Percentiles rank a stretch among this genome's conserved stretches.
Conservation (phyloP, 2,113 vertebrate species). For the Ascaphus truei region DNA sequence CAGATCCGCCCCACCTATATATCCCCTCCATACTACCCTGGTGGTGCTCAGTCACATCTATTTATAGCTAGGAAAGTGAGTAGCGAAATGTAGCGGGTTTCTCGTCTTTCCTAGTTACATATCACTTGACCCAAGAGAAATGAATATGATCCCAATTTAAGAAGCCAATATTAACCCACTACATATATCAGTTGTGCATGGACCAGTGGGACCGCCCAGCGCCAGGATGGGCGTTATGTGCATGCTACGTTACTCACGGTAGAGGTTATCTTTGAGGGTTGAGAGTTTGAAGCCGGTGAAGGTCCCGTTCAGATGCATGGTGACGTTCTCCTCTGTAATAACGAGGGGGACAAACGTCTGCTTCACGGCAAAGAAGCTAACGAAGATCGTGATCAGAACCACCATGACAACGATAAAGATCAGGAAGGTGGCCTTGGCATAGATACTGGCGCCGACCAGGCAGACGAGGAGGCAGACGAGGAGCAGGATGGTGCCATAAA, state of each 20-base stretch:
- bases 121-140: too few relatives aligned
- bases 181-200: too few relatives aligned
- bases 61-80: too few relatives aligned
- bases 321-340: conserved; percentile 35
- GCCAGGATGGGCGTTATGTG: too few relatives aligned
- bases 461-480: conserved; percentile 81
- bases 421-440: conserved; percentile 83
- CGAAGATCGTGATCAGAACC: conserved; percentile 72
- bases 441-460: conserved; percentile 82
- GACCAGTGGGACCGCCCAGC: too few relatives aligned
- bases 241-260: conserved; percentile 68
- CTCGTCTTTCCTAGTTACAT: too few relatives aligned
- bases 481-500: conserved; percentile 69
- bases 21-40: too few relatives aligned
- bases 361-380: conserved; percentile 75
- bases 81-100: too few relatives aligned
- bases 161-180: too few relatives aligned
- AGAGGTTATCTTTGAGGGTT: conserved; percentile 72
- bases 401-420: conserved; percentile 81
- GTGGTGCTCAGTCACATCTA: too few relatives aligned
- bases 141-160: too few relatives aligned
- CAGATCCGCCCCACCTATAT: too few relatives aligned
- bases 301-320: conserved; percentile 45
- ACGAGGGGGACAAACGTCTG: conserved; percentile 51
- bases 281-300: conserved; percentile 80